A percentile compares a stretch with the other conserved stretches of the same genome.
Evolutionary conservation across 2,113 vertebrate species (phyloP).

Genomic region (Callorhinus ursinus): DNA sequence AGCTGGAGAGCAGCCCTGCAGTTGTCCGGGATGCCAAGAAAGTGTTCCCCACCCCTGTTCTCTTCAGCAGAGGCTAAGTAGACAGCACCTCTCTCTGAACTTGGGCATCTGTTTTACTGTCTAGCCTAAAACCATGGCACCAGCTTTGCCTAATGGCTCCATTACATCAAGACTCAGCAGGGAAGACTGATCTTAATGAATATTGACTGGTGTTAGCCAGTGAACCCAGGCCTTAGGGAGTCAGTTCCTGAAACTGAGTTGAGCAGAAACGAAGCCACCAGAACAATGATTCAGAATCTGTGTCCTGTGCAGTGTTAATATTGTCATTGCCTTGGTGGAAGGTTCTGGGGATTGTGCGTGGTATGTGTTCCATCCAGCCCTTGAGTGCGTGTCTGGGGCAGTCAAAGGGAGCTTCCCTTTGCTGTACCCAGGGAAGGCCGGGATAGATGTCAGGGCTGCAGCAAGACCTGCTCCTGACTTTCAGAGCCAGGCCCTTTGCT

Average conservation of each 20-base stretch:
- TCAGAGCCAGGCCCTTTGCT: neutral
- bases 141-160: fast-evolving
- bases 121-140: neutral
- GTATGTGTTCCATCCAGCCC: fast-evolving
- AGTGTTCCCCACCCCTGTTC: fast-evolving
- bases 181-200: neutral
- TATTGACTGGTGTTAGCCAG: neutral
- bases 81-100: neutral
- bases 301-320: fast-evolving
- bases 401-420: too few species aligned
- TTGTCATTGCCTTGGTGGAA: fast-evolving
- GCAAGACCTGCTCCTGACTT: neutral
- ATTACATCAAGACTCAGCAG: neutral
- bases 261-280: neutral
- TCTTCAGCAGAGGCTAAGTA: neutral
- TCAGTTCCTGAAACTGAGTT: neutral
- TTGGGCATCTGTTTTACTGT: neutral
- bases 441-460: neutral
- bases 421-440: neutral
- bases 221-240: fast-evolving
- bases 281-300: fast-evolving
- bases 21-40: neutral
- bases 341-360: fast-evolving
- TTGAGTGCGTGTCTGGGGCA: fast-evolving
- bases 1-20: neutral